A percentile compares a stretch with the other conserved stretches of the same genome.
Evolutionary conservation across 2,113 vertebrate genomes (phyloP).

Genomic region (Pelusios castaneus): DNA sequence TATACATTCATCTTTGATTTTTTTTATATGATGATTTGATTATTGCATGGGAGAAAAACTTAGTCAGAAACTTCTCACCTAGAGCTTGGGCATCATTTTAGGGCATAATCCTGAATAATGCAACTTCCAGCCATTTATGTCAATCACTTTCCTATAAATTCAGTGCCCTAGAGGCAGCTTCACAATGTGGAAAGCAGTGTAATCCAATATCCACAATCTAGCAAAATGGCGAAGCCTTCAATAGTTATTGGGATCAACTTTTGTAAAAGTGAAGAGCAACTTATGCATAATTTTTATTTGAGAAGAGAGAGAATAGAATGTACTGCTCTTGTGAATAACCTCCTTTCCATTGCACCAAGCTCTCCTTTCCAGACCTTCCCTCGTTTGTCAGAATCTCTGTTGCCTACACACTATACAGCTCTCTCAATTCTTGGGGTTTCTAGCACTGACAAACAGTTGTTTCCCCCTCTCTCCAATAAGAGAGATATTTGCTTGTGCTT

Average conservation of each 20-base stretch:
- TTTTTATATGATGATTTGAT: background rate
- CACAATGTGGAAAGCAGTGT: background rate
- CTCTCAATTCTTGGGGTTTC: background rate
- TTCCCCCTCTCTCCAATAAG: background rate
- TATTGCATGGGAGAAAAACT: background rate
- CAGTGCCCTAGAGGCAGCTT: background rate
- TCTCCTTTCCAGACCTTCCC: background rate
- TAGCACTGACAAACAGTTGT: background rate
- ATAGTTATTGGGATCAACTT: background rate
- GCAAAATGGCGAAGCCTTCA: background rate
- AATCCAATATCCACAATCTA: background rate
- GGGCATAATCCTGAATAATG: background rate
- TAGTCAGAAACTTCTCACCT: background rate
- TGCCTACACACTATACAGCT: background rate
- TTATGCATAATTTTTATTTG: background rate
- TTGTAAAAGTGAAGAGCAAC: background rate
- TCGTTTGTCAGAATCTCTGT: background rate
- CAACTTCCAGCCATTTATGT: background rate
- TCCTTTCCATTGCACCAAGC: background rate
- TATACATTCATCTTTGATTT: background rate
- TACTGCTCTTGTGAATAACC: background rate
- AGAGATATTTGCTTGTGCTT: background rate
- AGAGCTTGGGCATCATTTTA: background rate
- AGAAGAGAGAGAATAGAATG: background rate
- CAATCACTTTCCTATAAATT: background rate